These are phyloP conservation scores for Cotesia chilonis DNA, from an alignment of 1,140 invertebrate species.

Conservation along the genomic window DNA sequence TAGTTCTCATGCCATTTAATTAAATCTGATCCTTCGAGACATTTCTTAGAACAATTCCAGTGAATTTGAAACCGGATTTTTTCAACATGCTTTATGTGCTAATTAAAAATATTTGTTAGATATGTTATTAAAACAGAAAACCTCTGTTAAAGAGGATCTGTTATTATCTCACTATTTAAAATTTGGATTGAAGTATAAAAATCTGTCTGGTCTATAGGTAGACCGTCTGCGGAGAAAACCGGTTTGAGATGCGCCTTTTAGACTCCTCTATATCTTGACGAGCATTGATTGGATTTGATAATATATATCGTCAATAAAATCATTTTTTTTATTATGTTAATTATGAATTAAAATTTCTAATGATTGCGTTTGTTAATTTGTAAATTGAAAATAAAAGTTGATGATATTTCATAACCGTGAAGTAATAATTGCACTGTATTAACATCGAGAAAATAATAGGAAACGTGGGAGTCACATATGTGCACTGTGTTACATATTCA, in stretches of 20 bases:
- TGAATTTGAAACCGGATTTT: too few relatives aligned
- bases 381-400: too few relatives aligned
- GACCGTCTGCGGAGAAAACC: not conserved
- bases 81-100: not conserved
- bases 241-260: conserved; percentile 9
- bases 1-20: conserved; percentile 51
- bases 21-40: conserved; percentile 49
- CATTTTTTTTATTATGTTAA: not conserved
- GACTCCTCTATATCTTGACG: not conserved
- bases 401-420: too few relatives aligned
- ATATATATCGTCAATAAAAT: not conserved
- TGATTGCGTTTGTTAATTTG: too few relatives aligned
- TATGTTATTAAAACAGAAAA: too few relatives aligned
- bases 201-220: not conserved
- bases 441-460: not conserved
- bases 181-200: not conserved
- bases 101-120: not conserved
- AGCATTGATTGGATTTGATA: not conserved
- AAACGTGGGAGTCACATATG: conserved; percentile 19
- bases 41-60: not conserved
- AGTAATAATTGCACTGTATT: too few relatives aligned
- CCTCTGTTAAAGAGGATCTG: too few relatives aligned
- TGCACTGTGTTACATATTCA: not conserved
- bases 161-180: too few relatives aligned
- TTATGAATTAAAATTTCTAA: not conserved